A percentile compares a stretch with the other conserved stretches of the same genome.
These are phyloP conservation scores for Luperina testacea DNA, from an alignment of 2,888 invertebrate genomes.

Conservation along the genomic window DNA sequence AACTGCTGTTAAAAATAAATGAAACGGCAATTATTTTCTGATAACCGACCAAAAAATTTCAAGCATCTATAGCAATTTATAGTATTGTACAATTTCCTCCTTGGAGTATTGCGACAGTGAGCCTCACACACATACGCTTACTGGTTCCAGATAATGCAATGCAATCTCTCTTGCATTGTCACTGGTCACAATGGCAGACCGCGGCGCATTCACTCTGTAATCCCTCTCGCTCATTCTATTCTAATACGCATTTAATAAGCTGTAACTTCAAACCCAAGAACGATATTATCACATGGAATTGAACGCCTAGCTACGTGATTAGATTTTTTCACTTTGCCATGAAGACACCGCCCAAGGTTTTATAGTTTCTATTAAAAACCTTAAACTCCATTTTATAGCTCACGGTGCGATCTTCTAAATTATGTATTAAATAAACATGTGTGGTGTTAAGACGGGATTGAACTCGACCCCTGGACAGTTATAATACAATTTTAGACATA, in stretches of 20 bases:
- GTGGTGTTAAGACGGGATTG: slow-evolving; percentile 36
- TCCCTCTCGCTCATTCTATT: slow-evolving; percentile 76
- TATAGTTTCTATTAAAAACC: slow-evolving; percentile 57
- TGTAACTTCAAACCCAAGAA: slow-evolving; percentile 70
- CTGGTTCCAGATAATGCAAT: slow-evolving; percentile 77
- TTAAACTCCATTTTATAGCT: slow-evolving; percentile 52
- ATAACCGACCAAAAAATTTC: neutral
- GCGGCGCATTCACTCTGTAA: slow-evolving; percentile 74
- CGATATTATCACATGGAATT: slow-evolving; percentile 69
- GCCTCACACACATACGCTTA: slow-evolving; percentile 66
- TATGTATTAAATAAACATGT: slow-evolving; percentile 55
- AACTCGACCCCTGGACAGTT: slow-evolving; percentile 50
- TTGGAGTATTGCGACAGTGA: slow-evolving; percentile 53
- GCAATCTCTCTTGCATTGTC: slow-evolving; percentile 78
- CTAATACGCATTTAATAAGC: slow-evolving; percentile 73
- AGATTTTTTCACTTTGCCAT: slow-evolving; percentile 67
- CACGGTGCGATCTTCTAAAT: slow-evolving; percentile 50
- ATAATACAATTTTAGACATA: slow-evolving; percentile 46
- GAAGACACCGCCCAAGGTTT: slow-evolving; percentile 54
- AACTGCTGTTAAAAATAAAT: too few relatives aligned
- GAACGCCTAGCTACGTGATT: slow-evolving; percentile 69
- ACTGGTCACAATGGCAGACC: slow-evolving; percentile 74
- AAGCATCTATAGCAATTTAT: slow-evolving; percentile 6
- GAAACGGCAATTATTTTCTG: too few relatives aligned
- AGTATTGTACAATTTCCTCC: slow-evolving; percentile 65